These are phyloP conservation scores for Lutraria lutraria DNA, from an alignment of 2,888 invertebrate species.

Conservation along the genomic window DNA sequence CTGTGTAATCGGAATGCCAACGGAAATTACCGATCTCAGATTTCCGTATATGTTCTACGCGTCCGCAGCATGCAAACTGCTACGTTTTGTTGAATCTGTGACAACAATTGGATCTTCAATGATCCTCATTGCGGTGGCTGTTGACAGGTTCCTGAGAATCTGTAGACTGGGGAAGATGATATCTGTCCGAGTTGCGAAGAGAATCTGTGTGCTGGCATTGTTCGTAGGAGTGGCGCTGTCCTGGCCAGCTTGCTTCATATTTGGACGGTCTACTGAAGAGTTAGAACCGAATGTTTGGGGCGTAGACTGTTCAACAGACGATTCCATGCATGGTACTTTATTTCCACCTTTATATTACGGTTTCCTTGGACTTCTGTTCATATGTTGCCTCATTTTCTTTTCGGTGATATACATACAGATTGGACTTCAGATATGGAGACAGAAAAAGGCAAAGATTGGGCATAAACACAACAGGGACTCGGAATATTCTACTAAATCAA, in stretches of 20 bases:
- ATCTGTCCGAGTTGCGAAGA: constrained; percentile 75
- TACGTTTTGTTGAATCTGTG: constrained; percentile 80
- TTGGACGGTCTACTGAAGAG: constrained; percentile 77
- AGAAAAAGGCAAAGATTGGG: constrained; percentile 77
- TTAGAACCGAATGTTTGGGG: constrained; percentile 72
- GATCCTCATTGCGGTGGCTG: constrained; percentile 80
- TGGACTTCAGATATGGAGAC: constrained; percentile 79
- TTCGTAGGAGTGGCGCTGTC: constrained; percentile 77
- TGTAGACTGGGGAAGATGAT: constrained; percentile 81
- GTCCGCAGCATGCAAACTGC: constrained; percentile 81
- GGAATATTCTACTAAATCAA: constrained; percentile 34
- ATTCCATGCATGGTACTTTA: constrained; percentile 77
- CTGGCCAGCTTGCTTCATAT: constrained; percentile 81
- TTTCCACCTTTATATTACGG: constrained; percentile 82
- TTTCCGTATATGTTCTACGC: constrained; percentile 82
- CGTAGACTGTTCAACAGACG: constrained; percentile 83
- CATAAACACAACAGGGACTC: constrained; percentile 61
- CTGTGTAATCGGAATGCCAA: constrained; percentile 83
- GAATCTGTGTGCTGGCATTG: constrained; percentile 77
- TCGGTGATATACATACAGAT: constrained; percentile 80
- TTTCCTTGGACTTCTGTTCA: constrained; percentile 80
- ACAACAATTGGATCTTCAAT: constrained; percentile 82
- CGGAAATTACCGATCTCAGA: constrained; percentile 82
- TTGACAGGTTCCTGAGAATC: constrained; percentile 81
- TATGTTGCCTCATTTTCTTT: constrained; percentile 78